These are phyloP conservation scores for Spheniscus humboldti DNA, from an alignment of 2,797 vertebrate genomes.

Conservation along the genomic window DNA sequence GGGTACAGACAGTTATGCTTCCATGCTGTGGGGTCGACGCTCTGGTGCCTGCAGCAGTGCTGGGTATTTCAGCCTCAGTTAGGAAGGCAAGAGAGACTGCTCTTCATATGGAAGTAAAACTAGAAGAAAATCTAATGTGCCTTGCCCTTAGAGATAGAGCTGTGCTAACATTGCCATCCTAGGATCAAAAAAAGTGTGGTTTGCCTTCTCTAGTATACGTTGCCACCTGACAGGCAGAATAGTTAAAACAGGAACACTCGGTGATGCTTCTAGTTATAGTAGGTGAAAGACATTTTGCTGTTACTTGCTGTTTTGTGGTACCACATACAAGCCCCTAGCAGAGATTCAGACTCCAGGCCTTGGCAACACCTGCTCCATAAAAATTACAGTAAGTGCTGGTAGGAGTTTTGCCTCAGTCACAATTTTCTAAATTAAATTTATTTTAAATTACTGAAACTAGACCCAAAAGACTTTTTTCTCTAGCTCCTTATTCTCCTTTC, in stretches of 20 bases:
- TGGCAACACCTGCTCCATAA: background rate
- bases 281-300: background rate
- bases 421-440: background rate
- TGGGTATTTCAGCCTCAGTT: background rate
- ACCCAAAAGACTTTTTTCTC: background rate
- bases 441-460: background rate
- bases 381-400: background rate
- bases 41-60: background rate
- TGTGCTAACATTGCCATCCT: background rate
- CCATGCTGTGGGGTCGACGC: background rate
- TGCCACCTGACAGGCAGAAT: background rate
- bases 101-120: background rate
- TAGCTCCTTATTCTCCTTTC: background rate
- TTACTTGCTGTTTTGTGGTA: background rate
- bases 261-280: background rate
- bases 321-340: background rate
- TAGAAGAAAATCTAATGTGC: background rate
- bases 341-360: background rate
- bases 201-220: background rate
- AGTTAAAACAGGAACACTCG: background rate
- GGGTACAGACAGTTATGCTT: background rate
- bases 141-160: background rate
- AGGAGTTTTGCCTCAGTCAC: background rate
- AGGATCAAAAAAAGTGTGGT: background rate
- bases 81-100: background rate